Percentiles rank a stretch among this genome's conserved stretches.
Evolutionary conservation across 2,113 vertebrate species (phyloP).

Genomic region (Protomyctophum bolini): DNA sequence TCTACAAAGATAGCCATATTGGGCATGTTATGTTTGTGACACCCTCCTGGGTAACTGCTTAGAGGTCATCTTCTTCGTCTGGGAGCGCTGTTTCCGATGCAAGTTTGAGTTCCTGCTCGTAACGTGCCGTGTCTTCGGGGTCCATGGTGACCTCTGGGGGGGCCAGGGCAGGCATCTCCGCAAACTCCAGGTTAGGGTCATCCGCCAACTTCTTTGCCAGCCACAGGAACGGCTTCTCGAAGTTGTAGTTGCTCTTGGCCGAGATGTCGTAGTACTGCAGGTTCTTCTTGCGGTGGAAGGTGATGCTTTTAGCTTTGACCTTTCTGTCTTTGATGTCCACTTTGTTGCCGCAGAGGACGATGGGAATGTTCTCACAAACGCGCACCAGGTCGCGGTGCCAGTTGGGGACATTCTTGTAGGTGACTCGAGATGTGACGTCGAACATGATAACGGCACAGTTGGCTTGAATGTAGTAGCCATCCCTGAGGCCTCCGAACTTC

Average conservation of each 20-base stretch:
- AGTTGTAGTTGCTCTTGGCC: conserved; percentile 99
- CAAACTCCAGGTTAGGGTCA: conserved; percentile 97
- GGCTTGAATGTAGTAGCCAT: conserved; percentile 98
- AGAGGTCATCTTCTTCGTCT: conserved; percentile 92
- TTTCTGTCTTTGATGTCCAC: conserved; percentile 99
- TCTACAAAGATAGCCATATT: no score
- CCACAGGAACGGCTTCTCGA: conserved; percentile 99
- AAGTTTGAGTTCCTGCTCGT: conserved; percentile 94
- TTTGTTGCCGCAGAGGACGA: conserved; percentile 98
- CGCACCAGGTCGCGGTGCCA: conserved; percentile 98
- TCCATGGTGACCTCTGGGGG: conserved; percentile 98
- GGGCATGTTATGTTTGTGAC: no score
- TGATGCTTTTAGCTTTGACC: conserved; percentile 98
- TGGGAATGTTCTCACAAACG: conserved; percentile 98
- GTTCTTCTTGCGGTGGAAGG: conserved; percentile 99
- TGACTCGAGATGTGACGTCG: conserved; percentile 97
- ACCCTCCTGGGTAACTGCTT: conserved; percentile 68
- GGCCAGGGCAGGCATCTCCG: conserved; percentile 97
- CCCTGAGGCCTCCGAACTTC: conserved; percentile 95
- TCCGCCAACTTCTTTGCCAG: conserved; percentile 96
- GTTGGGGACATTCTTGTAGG: conserved; percentile 99
- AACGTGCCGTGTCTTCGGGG: conserved; percentile 90
- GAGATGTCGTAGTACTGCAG: conserved; percentile 99
- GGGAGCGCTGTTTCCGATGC: conserved; percentile 97
- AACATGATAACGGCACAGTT: conserved; percentile 99